Base-by-base conservation (phyloP, 2,888 invertebrate species). In the Macrosoma leucophasiata region DNA sequence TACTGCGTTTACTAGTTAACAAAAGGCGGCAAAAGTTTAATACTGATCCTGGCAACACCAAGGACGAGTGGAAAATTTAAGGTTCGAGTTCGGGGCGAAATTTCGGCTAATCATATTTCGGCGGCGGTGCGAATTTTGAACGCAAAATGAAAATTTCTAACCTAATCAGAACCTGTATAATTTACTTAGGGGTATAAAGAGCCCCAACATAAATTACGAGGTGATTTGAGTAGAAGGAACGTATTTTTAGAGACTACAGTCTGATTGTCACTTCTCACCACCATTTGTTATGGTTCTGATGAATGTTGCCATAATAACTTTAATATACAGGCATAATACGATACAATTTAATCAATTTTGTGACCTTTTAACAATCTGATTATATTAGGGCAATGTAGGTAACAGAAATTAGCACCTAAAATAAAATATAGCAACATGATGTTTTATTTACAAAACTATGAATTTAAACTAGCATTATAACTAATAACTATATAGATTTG, bases 131-230 rank as follows among this genome's bases (percentile, higher is more conserved):
- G 65, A 64, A 61, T 63, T 60, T 63, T 56, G 57, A 63, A 66
- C 65, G 60, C 63, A 58, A 55, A 62, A 54, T 45, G 44, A 45
- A 52, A 58, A 56, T 69, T 75, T 79, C 81, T 81, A 77, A 77
- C 81, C 79, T 81, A 84, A 85, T 85, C 85, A 85, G 81, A 85
- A 85, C 85, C 85, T 79, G 82, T 81, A 70, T 77, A 85, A 84
- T 85, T 85, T 85, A 85, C 84, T 77, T 55, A 74, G 70, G 72
- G 62, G 51, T 52, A 19, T 14, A 21, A n/a, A 23, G 35, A 48
- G 63, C 50, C 66, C 74, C 75, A 72, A 72, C 55, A 79, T 85
- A 85, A 85, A 85, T 84, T 78, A 82, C 72, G 85, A 82, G 85
- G 85, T 85, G 85, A 85, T 85, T 84, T 70, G 69, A 81, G 81